Base-by-base conservation (phyloP, 2,113 vertebrate species). In the Laterallus jamaicensis region DNA sequence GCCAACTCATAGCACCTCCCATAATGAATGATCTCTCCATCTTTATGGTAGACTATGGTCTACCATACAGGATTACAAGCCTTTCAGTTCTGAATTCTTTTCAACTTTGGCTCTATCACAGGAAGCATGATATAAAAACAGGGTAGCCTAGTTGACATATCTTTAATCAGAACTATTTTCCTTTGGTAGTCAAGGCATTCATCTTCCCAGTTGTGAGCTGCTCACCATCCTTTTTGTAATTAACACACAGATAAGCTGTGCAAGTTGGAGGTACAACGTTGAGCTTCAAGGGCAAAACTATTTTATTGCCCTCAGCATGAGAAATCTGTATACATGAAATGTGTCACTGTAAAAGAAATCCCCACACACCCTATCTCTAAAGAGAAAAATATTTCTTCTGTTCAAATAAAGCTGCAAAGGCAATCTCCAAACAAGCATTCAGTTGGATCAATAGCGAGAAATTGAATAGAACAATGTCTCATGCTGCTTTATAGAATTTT, bases 381-480 rank as follows among this genome's bases (percentile, higher is more conserved):
- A 96, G 86, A 96, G 82, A 88, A 90, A 97, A 90, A 39, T 85
- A 92, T 97, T 96, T 95, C 86, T 97, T 90, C 82, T 96, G 83
- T 95, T 95, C 84, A 96, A 95, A 97, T 95, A 96, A 96, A 97
- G 88, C 93, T 95, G 86, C 91, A 95, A 95, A 97, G 79, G 69
- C 92, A 97, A 93, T 97, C 95, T 97, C 91, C 88, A 97, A 97
- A 97, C 89, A 97, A 96, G 90, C 94, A 91, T 97, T 97, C 67
- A 63, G 71, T 25, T 60, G 93, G 95, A 98, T 98, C 97, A 97
- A 97, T 97, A 98, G 84, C 67, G 93, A 75, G 92, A 97, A 98
- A 97, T 96, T 97, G 94, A 98, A 98, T 88, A 95, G 93, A 98
- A 97, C 92, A 97, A 96, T 97, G 84, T 90, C 91, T 97, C 86